Conservation (phyloP, 2,888 invertebrate species). For the Slavum lentiscoides region DNA sequence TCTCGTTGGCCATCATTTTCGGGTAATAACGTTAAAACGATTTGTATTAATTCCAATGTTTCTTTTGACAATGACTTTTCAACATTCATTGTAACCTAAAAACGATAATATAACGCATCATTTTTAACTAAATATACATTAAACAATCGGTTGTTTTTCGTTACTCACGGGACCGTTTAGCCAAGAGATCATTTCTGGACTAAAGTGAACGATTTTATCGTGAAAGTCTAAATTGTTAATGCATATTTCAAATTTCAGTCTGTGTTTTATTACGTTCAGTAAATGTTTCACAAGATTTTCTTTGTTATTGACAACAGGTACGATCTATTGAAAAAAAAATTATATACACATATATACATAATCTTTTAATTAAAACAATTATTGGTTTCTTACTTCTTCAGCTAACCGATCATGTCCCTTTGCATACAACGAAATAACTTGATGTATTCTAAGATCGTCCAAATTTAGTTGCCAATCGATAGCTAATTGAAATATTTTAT, state of each 20-base stretch:
- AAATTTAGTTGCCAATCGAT: constrained; percentile 76
- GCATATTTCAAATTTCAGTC: constrained; percentile 71
- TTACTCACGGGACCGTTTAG: constrained; percentile 28
- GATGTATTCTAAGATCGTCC: constrained; percentile 75
- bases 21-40: constrained; percentile 29
- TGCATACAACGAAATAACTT: constrained; percentile 70
- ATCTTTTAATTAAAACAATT: background rate
- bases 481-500: constrained; percentile 71
- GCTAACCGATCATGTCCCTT: constrained; percentile 67
- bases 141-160: background rate
- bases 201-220: constrained; percentile 45
- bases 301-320: constrained; percentile 53
- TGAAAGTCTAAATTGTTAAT: constrained; percentile 60
- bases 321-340: constrained; percentile 51
- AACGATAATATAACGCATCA: background rate
- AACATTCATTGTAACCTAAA: constrained; percentile 31
- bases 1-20: constrained; percentile 36
- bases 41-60: constrained; percentile 39
- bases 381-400: constrained; percentile 63
- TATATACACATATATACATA: background rate
- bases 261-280: constrained; percentile 78
- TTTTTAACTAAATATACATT: background rate
- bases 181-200: constrained; percentile 47
- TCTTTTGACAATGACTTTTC: constrained; percentile 38
- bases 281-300: constrained; percentile 68